Conservation (phyloP, 2,113 vertebrate species). For the Saiga tatarica region DNA sequence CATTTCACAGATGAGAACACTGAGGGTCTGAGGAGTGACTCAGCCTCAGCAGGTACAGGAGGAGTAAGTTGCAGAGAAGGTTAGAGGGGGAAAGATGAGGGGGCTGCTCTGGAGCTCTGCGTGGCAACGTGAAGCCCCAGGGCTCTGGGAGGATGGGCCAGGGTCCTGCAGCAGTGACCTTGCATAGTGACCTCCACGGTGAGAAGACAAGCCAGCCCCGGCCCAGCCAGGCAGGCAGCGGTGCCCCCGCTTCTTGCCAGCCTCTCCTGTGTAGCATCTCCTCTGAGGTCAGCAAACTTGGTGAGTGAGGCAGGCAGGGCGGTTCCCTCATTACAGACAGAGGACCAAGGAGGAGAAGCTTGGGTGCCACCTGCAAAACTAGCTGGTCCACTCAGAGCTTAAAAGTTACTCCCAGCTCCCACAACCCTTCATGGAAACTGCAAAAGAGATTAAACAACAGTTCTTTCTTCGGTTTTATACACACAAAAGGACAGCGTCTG, state of each 20-base stretch:
- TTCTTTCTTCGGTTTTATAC: neutral
- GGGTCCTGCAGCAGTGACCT: neutral
- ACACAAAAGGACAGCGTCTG: neutral
- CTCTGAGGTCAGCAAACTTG: neutral
- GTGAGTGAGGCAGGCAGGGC: neutral
- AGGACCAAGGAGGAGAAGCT: neutral
- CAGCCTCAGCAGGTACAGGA: neutral
- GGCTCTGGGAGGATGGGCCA: neutral
- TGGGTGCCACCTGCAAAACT: too few relatives aligned
- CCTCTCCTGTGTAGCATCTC: neutral
- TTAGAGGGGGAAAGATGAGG: neutral
- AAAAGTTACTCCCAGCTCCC: neutral
- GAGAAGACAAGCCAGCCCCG: neutral
- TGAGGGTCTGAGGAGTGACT: neutral
- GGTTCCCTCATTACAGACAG: neutral
- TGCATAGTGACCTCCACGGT: neutral
- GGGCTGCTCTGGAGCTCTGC: neutral
- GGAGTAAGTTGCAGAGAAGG: neutral
- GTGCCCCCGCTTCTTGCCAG: neutral
- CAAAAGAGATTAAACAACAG: neutral
- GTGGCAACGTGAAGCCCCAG: neutral
- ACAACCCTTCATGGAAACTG: neutral
- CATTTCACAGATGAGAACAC: neutral
- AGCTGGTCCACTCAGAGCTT: fast-evolving
- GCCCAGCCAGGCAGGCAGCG: fast-evolving